Evolutionary conservation across 1,140 invertebrate species (phyloP), one percentile per base, ranked within the genome.

Genomic region (Pogonognathellus flavescens): DNA sequence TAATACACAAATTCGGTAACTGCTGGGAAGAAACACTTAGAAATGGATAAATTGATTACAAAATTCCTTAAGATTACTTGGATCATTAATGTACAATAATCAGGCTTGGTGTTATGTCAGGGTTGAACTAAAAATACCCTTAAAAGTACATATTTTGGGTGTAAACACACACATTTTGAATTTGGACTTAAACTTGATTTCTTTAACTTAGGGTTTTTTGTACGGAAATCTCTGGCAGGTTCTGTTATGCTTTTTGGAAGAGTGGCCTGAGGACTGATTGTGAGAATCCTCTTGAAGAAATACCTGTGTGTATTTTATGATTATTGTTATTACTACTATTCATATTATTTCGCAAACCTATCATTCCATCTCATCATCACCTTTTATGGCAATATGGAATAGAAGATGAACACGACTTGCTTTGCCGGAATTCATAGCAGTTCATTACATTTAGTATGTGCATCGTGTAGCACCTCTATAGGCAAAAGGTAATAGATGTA

Each of bases 321-420:
- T 76, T 76, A 76, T 76, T 76, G 70, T 76, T 76, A 76, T 76
- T 76, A 76, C 70, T 49, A 76, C 41, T 76, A 76, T 76, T 76
- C 70, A 76, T 50, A 76, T 76, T 76, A 76, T 76, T 76, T 76
- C 41, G 70, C 70, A 76, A 76, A 76, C 70, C 70, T 76, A 76
- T 76, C 70, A 76, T 76, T 76, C 70, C 70, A 76, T 76, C 70
- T 76, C 70, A 76, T 76, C 70, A 76, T 76, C 25, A 76, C 70
- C 70, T 49, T 76, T 76, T 76, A 76, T 49, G 70, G 70, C 16
- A 6, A 18, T 41, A 31, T 76, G 25, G 41, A 76, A 76, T 76
- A 50, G 66, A 50, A 49, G 41, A 50, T 25, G 31, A 76, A 76
- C 31, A 76, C 62, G 22, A 76, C 70, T 49, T 31, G 41, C 31